Base-by-base conservation (phyloP, 1,140 invertebrate species). In the Drosophila bocqueti region DNA sequence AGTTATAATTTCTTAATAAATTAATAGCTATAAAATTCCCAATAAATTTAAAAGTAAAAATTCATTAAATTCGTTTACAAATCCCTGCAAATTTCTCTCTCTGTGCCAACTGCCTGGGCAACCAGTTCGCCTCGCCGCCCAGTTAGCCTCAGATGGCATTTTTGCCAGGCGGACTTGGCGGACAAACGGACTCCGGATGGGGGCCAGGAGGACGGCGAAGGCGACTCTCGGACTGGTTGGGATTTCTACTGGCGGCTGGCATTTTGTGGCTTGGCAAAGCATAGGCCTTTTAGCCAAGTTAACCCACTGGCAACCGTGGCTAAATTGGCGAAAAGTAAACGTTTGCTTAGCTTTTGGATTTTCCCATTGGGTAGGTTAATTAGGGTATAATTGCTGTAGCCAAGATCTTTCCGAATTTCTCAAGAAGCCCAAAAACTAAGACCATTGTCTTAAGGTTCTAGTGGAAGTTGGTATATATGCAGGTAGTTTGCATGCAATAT, bases 61-160 rank as follows among this genome's bases (percentile, higher is more conserved):
- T 15, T 6, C 0, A 2, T 10, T 5, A 40, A 40, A 16, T 16
- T 3, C 0, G 4, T 15, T 3, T 15, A 40, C 5, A 31, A 10
- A 6, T 16, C 1, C 15, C 4, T 0, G 0, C 1, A n/a, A 43
- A 43, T 63, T 34, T 66, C 21, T 40, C 36, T 66, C 42, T 45
- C 29, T 21, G 63, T 65, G 40, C 40, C 58, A 75, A 40, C 29
- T 45, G 47, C 73, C 66, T 49, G 59, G 66, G 72, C 81, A 63
- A 43, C 43, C 78, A 79, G 57, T 61, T 65, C 68, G 69, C 69
- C 69, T 59, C 43, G 66, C 66, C 69, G 69, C 69, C 69, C 69
- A 73, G 71, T 73, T 73, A 76, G 65, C 82, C 82, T 74, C 61
- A 83, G 83, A 87, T 86, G 76, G 83, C 83, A 85, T 84, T 84